Conservation (phyloP, 2,888 invertebrate genomes). For the Dryobotodes eremita region DNA sequence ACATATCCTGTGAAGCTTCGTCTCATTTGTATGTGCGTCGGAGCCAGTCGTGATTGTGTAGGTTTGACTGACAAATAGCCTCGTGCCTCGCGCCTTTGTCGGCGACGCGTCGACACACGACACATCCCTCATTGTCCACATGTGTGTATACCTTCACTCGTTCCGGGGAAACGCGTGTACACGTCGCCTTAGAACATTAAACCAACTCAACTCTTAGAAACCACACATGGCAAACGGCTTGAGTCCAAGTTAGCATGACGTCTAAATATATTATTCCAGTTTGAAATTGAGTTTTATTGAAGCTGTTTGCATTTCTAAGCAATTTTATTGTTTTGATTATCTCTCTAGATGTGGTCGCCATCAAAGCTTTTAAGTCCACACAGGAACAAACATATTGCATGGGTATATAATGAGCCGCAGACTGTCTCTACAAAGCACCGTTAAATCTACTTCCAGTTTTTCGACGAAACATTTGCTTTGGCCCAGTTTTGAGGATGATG, state of each 20-base stretch:
- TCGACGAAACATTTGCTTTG: conserved; percentile 77
- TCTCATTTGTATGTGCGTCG: conserved; percentile 81
- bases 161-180: conserved; percentile 73
- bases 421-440: conserved; percentile 74
- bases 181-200: conserved; percentile 52
- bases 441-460: conserved; percentile 79
- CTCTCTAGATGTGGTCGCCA: conserved; percentile 51
- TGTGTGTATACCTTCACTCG: conserved; percentile 70
- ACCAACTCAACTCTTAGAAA: conserved; percentile 58
- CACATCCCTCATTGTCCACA: conserved; percentile 78
- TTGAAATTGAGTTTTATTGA: conserved; percentile 31
- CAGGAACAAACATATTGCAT: conserved; percentile 72
- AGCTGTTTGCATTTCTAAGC: conserved; percentile 39
- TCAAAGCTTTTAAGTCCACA: conserved; percentile 63
- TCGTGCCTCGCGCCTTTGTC: conserved; percentile 82
- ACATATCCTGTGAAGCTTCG: conserved; percentile 72
- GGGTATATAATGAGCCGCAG: conserved; percentile 62
- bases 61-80: conserved; percentile 83
- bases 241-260: conserved; percentile 29
- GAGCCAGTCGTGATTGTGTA: conserved; percentile 76
- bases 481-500: conserved; percentile 73
- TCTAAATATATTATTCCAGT: conserved; percentile 45
- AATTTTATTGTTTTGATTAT: conserved; percentile 53
- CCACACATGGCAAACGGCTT: conserved; percentile 46
- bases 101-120: conserved; percentile 79